phyloP scores from a whole-genome alignment of 2,797 vertebrate species.

The Eulemur mongoz region DNA sequence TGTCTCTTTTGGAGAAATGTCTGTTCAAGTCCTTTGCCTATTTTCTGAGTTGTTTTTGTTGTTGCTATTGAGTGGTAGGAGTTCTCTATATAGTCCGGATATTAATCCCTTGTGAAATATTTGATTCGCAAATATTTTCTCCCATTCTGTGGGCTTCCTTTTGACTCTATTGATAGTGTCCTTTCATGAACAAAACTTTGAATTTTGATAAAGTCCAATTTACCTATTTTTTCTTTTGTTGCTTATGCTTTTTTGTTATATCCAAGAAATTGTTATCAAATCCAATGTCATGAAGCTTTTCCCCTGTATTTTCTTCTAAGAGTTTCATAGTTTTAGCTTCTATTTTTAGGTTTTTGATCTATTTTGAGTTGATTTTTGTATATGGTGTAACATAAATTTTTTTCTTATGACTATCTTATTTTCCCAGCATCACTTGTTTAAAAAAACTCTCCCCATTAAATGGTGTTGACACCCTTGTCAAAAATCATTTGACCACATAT shows the following conservation, averaged over 20 bases:
- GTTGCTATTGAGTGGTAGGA: background rate
- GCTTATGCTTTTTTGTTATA: background rate
- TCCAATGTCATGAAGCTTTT: background rate
- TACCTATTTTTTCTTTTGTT: background rate
- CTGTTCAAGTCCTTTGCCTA: background rate
- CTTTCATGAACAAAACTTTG: background rate
- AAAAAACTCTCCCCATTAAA: background rate
- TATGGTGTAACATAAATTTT: background rate
- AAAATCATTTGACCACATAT: background rate
- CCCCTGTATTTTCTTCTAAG: background rate
- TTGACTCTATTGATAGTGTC: background rate
- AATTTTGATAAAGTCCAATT: background rate
- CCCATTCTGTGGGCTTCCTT: background rate
- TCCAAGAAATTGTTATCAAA: background rate
- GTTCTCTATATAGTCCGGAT: background rate
- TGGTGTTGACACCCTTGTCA: background rate
- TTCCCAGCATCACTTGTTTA: background rate
- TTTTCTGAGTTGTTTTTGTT: background rate
- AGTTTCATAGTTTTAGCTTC: background rate
- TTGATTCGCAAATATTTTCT: background rate
- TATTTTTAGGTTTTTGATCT: background rate
- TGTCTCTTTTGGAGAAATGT: background rate
- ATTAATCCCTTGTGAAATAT: background rate
- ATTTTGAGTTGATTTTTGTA: background rate
- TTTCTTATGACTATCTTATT: background rate